Conservation (phyloP, 2,888 invertebrate genomes). For the Crepidodera aurea region DNA sequence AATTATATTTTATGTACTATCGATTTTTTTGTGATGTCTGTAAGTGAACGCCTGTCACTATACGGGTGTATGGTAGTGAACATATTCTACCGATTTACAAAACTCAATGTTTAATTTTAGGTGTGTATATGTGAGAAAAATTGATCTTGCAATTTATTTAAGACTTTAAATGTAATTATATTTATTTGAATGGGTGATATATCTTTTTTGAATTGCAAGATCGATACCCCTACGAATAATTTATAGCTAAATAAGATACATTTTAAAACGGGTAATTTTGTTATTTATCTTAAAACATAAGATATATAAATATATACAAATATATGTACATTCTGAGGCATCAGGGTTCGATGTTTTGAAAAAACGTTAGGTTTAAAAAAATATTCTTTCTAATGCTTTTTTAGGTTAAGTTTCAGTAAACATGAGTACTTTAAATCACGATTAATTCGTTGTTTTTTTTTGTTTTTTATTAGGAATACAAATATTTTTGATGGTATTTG, state of each 20-base stretch:
- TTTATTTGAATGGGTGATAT: conserved; percentile 47
- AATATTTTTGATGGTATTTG: conserved; percentile 11
- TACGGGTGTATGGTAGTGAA: not conserved
- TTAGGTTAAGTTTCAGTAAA: conserved; percentile 44
- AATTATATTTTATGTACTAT: no score
- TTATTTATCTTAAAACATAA: conserved; percentile 35
- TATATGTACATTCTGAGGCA: conserved; percentile 48
- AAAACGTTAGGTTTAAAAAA: conserved; percentile 41
- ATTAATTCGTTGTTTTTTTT: conserved; percentile 7
- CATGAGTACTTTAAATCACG: conserved; percentile 39
- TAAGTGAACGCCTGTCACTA: no score
- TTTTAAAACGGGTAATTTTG: conserved; percentile 43
- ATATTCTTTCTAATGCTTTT: conserved; percentile 39
- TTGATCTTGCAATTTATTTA: conserved; percentile 36
- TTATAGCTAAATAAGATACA: conserved; percentile 29
- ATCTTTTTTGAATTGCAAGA: conserved; percentile 38
- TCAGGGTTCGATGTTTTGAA: conserved; percentile 51
- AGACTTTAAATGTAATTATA: conserved; percentile 43
- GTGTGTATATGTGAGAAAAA: conserved; percentile 30
- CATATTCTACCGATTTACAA: not conserved
- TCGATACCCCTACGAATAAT: conserved; percentile 33
- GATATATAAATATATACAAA: conserved; percentile 27
- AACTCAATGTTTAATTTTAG: conserved; percentile 32
- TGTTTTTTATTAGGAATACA: conserved; percentile 14
- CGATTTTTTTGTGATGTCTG: no score